Percentiles rank a stretch among this genome's conserved stretches.
These are phyloP conservation scores for Hippocampus kuda DNA, from an alignment of 2,797 vertebrate genomes.

Conservation along the genomic window DNA sequence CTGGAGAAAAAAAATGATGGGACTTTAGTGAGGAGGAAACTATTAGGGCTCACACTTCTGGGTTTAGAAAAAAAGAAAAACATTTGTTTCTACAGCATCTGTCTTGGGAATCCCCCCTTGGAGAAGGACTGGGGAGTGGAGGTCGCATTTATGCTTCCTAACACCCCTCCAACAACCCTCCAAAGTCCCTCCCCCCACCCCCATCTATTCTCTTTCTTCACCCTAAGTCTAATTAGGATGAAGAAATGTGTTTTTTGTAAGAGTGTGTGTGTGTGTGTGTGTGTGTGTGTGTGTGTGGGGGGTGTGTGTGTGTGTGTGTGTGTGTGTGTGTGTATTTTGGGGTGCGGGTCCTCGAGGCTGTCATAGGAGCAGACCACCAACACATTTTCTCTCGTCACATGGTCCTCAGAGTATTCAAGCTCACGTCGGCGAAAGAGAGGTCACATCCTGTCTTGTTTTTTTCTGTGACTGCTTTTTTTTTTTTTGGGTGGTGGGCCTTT, in stretches of 20 bases:
- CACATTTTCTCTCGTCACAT: slow-evolving; percentile 59
- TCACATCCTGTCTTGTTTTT: slow-evolving; percentile 41
- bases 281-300: slow-evolving; percentile 16
- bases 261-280: slow-evolving; percentile 15
- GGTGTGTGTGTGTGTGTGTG: slow-evolving; percentile 16
- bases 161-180: slow-evolving; percentile 23
- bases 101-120: slow-evolving; percentile 57
- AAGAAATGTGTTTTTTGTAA: slow-evolving; percentile 59
- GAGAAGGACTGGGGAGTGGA: slow-evolving; percentile 31
- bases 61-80: slow-evolving; percentile 38
- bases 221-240: slow-evolving; percentile 67
- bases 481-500: background rate
- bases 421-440: slow-evolving; percentile 39
- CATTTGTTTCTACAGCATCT: slow-evolving; percentile 40
- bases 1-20: slow-evolving; percentile 19
- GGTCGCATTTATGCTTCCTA: slow-evolving; percentile 44
- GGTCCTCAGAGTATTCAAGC: slow-evolving; percentile 43
- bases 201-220: slow-evolving; percentile 45
- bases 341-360: slow-evolving; percentile 12
- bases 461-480: background rate
- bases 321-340: slow-evolving; percentile 10
- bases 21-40: slow-evolving; percentile 37
- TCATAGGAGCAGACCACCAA: slow-evolving; percentile 64
- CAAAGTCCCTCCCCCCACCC: background rate
- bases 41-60: background rate